Evolutionary conservation across 2,888 invertebrate species (phyloP), one percentile per base, ranked within the genome.

Genomic region (Apamea sordens): DNA sequence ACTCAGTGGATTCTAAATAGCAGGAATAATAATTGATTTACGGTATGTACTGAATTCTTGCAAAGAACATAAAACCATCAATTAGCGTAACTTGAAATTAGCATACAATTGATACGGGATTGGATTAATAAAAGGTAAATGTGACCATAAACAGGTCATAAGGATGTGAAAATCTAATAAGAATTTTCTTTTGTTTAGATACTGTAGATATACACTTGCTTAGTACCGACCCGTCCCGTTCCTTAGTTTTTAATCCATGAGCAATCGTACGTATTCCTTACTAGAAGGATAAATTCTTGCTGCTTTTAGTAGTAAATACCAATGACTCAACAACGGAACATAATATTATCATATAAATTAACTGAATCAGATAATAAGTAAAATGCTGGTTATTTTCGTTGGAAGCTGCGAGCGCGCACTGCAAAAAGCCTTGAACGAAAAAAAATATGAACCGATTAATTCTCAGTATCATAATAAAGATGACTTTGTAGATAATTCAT

Each of bases 401-500:
- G 63, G 21, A 44, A 59, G 24, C 50, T 81, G 32, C 8, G 18
- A 65, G 36, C 44, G 36, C 41, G 41, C 41, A 41, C 24, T 44
- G 44, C n/a, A 44, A 61, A 53, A 77, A 41, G 59, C 77, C 77
- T 81, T 70, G 80, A 13, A 41, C n/a, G 5, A 50, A 41, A 50
- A 50, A 41, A 70, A 70, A 65, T 47, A 28, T 59, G n/a, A 59
- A 59, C 64, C 18, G 6, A 56, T 59, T 65, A 70, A 47, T 77
- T 70, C 18, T 65, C 41, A 64, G 13, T 15, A 28, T 65, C 11
- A 18, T 32, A 15, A 24, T 44, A 69, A 53, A 83, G 78, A 84
- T 81, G 84, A 65, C 84, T 81, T 81, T 71, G 79, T n/a, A 84
- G 65, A 84, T 78, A 71, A 50, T 64, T 68, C 11, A 21, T 32